Evolutionary conservation across 1,140 invertebrate species (phyloP).

Genomic region (Neodiprion pinetum): DNA sequence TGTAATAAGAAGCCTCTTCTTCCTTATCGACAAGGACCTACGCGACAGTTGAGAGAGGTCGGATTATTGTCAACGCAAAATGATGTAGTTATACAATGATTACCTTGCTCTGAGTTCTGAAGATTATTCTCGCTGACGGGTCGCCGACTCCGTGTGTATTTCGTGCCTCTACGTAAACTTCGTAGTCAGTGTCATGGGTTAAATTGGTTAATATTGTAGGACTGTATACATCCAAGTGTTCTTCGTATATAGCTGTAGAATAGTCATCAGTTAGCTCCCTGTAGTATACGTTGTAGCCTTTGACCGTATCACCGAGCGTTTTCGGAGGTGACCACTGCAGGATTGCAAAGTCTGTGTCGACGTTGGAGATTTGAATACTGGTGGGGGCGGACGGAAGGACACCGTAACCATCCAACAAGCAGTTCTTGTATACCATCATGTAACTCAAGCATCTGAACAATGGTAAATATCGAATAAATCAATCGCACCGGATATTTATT

Average conservation of each 20-base stretch:
- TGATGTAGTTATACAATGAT: too few relatives aligned
- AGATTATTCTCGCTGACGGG: constrained; percentile 76
- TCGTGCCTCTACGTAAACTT: constrained; percentile 81
- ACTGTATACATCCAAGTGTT: constrained; percentile 63
- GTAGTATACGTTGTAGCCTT: constrained; percentile 73
- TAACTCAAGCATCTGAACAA: constrained; percentile 75
- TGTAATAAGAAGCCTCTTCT: constrained; percentile 68
- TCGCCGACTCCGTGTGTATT: constrained; percentile 81
- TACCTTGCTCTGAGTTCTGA: constrained; percentile 73
- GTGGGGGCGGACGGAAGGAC: constrained; percentile 77
- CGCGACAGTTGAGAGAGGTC: constrained; percentile 38
- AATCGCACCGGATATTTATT: neutral
- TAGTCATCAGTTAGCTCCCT: constrained; percentile 61
- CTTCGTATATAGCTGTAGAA: constrained; percentile 30
- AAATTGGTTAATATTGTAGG: constrained; percentile 79
- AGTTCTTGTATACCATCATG: constrained; percentile 80
- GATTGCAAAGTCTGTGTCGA: constrained; percentile 77
- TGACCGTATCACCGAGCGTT: constrained; percentile 73
- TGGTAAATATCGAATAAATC: neutral
- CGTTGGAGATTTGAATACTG: constrained; percentile 72
- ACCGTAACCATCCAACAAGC: constrained; percentile 82
- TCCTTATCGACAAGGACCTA: constrained; percentile 66
- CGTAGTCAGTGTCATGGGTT: constrained; percentile 76
- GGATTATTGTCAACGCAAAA: constrained; percentile 26
- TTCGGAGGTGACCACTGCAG: constrained; percentile 80